These are phyloP conservation scores for Autographa gamma DNA, from an alignment of 2,888 invertebrate genomes.

Conservation along the genomic window DNA sequence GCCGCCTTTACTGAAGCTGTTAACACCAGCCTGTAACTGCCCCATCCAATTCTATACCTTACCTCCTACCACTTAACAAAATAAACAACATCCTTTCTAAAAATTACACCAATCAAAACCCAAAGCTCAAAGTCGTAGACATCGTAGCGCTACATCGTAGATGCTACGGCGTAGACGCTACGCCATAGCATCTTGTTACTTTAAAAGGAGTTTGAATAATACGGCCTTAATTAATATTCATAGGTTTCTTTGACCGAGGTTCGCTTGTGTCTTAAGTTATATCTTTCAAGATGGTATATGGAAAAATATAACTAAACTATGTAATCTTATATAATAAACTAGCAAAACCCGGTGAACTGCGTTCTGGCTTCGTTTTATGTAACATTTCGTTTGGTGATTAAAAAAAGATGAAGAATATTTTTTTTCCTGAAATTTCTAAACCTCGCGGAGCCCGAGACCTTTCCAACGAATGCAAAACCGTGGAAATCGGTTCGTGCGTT, in stretches of 20 bases:
- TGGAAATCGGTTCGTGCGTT: no score
- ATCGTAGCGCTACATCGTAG: not conserved
- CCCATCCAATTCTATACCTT: not conserved
- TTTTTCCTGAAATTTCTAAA: no score
- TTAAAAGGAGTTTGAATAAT: not conserved
- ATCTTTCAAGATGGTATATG: not conserved
- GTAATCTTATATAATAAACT: no score
- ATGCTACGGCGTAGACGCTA: not conserved
- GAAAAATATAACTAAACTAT: no score
- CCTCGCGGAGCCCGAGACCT: no score
- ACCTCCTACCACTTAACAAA: not conserved
- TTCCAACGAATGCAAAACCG: no score
- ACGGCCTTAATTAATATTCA: constrained; percentile 3
- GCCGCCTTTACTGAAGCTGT: no score
- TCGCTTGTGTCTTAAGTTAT: not conserved
- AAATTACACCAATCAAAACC: not conserved
- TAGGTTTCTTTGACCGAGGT: not conserved
- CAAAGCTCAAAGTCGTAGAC: not conserved
- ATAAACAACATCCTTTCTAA: not conserved
- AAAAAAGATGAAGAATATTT: no score
- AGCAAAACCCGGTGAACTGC: no score
- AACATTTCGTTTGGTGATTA: no score
- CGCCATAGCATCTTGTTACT: not conserved
- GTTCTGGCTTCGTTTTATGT: no score
- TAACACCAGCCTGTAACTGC: no score